These are phyloP conservation scores for Pantherophis guttatus DNA, from an alignment of 2,113 vertebrate genomes.

Conservation along the genomic window DNA sequence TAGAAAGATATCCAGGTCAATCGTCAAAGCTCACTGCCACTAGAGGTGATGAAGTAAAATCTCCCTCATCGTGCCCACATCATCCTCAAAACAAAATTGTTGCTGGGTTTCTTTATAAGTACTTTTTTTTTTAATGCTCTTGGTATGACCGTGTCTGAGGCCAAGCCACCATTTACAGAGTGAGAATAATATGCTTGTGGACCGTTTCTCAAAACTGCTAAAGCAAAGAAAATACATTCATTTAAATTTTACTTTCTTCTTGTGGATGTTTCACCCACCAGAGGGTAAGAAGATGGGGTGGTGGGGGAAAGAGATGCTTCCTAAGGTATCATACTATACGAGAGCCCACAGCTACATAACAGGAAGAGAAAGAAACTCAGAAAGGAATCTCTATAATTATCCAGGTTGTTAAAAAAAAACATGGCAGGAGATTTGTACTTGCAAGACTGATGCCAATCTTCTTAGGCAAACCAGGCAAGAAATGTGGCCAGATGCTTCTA, in stretches of 20 bases:
- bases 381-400: too few species aligned
- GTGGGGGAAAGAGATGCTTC: not conserved
- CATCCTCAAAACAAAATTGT: slow-evolving; percentile 2
- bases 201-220: not conserved
- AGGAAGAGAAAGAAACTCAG: too few species aligned
- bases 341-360: too few species aligned
- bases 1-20: slow-evolving; percentile 6
- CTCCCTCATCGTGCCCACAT: not conserved
- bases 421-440: too few species aligned
- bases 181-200: not conserved
- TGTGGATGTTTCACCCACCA: not conserved
- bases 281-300: not conserved
- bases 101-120: not conserved
- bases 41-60: not conserved
- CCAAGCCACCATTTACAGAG: not conserved
- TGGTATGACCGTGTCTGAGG: too few species aligned
- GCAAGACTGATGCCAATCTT: too few species aligned
- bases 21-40: not conserved
- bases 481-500: too few species aligned
- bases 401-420: too few species aligned
- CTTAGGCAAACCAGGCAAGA: too few species aligned
- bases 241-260: not conserved
- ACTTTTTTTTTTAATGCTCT: not conserved
- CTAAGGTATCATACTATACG: not conserved
- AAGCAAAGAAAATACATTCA: not conserved